phyloP scores from a whole-genome alignment of 1,140 invertebrate genomes.

The Nilaparvata lugens region DNA sequence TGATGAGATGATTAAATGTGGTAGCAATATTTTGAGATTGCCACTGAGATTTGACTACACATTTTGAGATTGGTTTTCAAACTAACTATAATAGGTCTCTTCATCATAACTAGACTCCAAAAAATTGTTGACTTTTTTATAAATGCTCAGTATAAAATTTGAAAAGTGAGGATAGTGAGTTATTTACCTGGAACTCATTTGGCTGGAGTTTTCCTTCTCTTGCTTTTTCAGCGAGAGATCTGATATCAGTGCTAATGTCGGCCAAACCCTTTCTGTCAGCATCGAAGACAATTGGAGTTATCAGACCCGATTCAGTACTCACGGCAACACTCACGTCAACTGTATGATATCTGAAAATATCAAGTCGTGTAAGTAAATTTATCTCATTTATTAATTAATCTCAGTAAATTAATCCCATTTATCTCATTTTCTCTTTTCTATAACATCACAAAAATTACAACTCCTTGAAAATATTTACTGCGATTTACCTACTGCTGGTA shows the following conservation, averaged over 20 bases:
- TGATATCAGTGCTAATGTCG: conserved; percentile 79
- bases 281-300: conserved; percentile 94
- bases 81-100: background rate
- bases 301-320: conserved; percentile 88
- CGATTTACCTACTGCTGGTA: too few relatives aligned
- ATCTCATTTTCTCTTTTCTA: too few relatives aligned
- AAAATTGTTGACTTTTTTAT: too few relatives aligned
- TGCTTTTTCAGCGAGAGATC: conserved; percentile 79
- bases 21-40: too few relatives aligned
- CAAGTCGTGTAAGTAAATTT: too few relatives aligned
- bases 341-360: conserved; percentile 27
- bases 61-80: background rate
- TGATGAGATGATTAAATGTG: too few relatives aligned
- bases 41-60: too few relatives aligned
- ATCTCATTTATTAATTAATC: too few relatives aligned
- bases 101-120: background rate
- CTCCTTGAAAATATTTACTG: too few relatives aligned
- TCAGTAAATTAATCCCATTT: too few relatives aligned
- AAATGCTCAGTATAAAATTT: background rate
- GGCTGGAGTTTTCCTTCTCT: conserved; percentile 90
- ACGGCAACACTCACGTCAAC: conserved; percentile 97
- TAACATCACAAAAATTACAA: too few relatives aligned
- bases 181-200: conserved; percentile 66
- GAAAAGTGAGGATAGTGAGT: too few relatives aligned
- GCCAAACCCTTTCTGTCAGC: conserved; percentile 88